Evolutionary conservation across 2,113 vertebrate genomes (phyloP), one percentile per base, ranked within the genome.

Genomic region (Podarcis muralis): DNA sequence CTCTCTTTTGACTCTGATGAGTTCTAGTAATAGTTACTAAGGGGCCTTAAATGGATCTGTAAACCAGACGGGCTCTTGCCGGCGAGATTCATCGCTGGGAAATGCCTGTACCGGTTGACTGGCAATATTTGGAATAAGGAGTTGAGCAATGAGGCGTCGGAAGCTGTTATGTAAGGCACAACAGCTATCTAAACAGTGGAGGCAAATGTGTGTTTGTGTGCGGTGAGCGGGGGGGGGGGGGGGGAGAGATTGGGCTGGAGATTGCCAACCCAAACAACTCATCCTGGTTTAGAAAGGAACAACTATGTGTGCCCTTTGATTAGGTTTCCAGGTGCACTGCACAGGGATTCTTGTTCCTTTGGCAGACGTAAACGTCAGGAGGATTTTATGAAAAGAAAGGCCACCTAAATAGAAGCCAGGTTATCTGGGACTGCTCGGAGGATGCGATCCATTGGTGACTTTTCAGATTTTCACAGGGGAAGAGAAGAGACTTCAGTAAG

Each of bases 131-230:
- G n/a, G 74, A 84, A 89, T 79, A 59, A 81, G 79, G 88, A 85
- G 92, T 93, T 15, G 88, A 83, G 85, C 86, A 91, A 83, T 90
- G 92, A 89, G 88, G 92, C 12, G 0, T 32, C 68, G 40, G 83
- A 68, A 71, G 86, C 87, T 75, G 79, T 95, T 95, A 91, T 40
- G 62, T 95, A 95, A 96, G 23, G 72, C 82, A 85, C 89, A 93
- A 85, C 89, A 93, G 92, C 92, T 94, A 94, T 79, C 92, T 90
- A 92, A 91, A 5, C 89, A 20, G 71, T 88, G 92, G 43, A 53
- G 37, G 68, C 83, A 59, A 81, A 32, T 3, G 81, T 66, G 68
- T 48, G 18, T 62, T 15, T 62, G 59, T 62, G 9, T 53, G 48
- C 9, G 0, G 43, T 8, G 43, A 1, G 48, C 2, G 20, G 65